phyloP scores from a whole-genome alignment of 2,888 invertebrate species.

The Pemphredon lugubris region DNA sequence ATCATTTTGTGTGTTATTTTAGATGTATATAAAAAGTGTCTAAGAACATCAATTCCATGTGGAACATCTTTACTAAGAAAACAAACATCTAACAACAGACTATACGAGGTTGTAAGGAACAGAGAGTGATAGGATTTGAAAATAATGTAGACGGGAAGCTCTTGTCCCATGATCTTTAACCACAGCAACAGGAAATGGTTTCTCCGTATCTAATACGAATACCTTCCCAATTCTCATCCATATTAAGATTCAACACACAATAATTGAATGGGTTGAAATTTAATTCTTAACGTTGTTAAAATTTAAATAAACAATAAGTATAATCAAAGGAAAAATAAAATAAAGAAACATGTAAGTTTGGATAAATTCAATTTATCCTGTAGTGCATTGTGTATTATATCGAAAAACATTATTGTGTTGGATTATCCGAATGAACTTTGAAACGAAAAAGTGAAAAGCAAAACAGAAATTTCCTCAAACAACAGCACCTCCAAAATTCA shows the following conservation, averaged over 20 bases:
- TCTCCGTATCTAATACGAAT: not conserved
- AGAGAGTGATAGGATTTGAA: not conserved
- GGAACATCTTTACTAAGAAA: slow-evolving; percentile 5
- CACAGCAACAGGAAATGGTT: slow-evolving; percentile 32
- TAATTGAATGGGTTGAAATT: too few species aligned
- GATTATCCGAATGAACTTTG: too few species aligned
- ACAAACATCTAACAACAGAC: not conserved
- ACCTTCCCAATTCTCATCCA: not conserved
- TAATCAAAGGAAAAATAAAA: not conserved
- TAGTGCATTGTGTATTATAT: too few species aligned
- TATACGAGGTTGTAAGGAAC: not conserved
- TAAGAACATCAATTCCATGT: not conserved
- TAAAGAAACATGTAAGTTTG: not conserved
- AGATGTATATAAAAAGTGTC: not conserved
- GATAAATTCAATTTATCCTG: not conserved
- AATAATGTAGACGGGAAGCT: not conserved
- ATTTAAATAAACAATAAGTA: too few species aligned
- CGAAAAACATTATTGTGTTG: too few species aligned
- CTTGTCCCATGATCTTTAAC: slow-evolving; percentile 8
- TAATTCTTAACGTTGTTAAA: too few species aligned
- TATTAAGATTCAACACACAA: not conserved
- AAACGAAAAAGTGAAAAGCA: too few species aligned
- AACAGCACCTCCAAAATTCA: too few species aligned
- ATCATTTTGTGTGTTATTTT: not conserved
- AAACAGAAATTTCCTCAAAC: too few species aligned